A percentile compares a stretch with the other conserved stretches of the same genome.
phyloP scores from a whole-genome alignment of 2,888 invertebrate species.

The Stenodema calcarata region DNA sequence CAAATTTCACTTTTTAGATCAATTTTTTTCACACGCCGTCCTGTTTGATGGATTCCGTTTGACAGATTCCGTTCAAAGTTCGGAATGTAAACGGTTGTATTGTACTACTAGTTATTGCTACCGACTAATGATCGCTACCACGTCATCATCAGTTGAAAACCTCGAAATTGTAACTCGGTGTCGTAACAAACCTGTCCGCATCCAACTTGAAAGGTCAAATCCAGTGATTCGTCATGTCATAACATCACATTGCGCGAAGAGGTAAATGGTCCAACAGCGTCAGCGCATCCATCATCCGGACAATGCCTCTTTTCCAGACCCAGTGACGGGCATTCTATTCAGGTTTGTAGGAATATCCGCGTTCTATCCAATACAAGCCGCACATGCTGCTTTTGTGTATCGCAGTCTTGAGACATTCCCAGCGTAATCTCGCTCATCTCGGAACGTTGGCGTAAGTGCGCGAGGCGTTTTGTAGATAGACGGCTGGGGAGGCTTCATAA shows the following conservation, averaged over 20 bases:
- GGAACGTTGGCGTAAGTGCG: not conserved
- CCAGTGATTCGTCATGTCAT: not conserved
- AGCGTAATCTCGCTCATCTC: not conserved
- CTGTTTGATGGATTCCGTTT: no score
- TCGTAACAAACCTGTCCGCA: not conserved
- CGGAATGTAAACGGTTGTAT: no score
- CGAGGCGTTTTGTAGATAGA: not conserved
- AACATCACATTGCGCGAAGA: not conserved
- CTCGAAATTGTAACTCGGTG: not conserved
- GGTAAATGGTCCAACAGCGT: not conserved
- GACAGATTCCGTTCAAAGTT: no score
- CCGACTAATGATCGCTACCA: no score
- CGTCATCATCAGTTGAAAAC: not conserved
- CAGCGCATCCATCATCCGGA: not conserved
- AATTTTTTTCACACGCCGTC: no score
- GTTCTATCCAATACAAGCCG: not conserved
- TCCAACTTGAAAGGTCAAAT: not conserved
- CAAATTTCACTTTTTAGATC: no score
- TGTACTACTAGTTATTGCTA: no score
- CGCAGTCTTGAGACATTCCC: not conserved
- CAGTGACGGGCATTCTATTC: not conserved
- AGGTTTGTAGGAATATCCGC: not conserved
- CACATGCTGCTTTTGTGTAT: not conserved
- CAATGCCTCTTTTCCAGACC: not conserved
- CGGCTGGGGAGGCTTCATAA: no score